phyloP scores from a whole-genome alignment of 2,797 vertebrate species.

The Balearica regulorum region DNA sequence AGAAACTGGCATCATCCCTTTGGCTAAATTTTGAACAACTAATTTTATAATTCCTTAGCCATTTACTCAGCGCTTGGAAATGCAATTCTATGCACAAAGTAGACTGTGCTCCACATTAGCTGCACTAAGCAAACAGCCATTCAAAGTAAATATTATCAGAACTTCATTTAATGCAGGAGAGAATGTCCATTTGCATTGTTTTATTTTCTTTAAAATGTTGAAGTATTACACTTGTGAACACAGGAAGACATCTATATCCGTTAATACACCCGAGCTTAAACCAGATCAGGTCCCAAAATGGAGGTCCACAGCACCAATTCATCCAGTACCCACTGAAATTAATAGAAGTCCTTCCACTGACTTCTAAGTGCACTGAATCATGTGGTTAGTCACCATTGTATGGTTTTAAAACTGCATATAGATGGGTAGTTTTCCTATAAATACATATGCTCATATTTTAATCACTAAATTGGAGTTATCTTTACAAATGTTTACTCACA shows the following conservation, averaged over 20 bases:
- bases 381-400: background rate
- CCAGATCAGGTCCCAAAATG: background rate
- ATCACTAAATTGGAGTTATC: background rate
- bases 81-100: background rate
- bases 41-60: slow-evolving; percentile 20
- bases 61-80: slow-evolving; percentile 39
- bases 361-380: background rate
- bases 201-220: slow-evolving; percentile 6
- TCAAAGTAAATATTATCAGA: slow-evolving; percentile 40
- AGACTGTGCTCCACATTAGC: background rate
- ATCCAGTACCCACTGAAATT: background rate
- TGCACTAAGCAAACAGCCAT: background rate
- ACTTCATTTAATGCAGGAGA: slow-evolving; percentile 3
- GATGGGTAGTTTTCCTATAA: background rate
- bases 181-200: background rate
- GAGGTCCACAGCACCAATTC: background rate
- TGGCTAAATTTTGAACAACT: background rate
- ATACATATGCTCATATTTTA: background rate
- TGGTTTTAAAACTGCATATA: background rate
- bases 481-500: background rate
- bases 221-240: background rate
- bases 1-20: background rate
- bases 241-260: background rate
- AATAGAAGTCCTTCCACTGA: background rate
- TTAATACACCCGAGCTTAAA: background rate